These are phyloP conservation scores for Drosophila micromelanica DNA, from an alignment of 1,140 invertebrate species.

Conservation along the genomic window DNA sequence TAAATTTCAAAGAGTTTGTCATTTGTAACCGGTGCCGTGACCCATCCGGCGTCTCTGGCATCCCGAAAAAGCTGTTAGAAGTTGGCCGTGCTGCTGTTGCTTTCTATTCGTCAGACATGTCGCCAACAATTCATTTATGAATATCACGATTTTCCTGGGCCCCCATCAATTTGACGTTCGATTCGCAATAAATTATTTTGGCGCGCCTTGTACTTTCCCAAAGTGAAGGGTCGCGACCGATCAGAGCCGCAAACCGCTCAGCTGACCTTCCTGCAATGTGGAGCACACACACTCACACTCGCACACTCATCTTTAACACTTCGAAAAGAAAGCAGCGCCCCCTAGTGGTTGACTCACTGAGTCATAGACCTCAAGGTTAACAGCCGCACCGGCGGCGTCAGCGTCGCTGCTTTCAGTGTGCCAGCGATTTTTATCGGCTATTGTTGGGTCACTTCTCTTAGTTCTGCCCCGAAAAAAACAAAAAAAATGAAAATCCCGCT, in stretches of 20 bases:
- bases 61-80: slow-evolving; percentile 9
- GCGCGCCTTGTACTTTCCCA: slow-evolving; percentile 67
- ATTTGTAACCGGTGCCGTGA: slow-evolving; percentile 71
- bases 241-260: slow-evolving; percentile 9
- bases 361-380: slow-evolving; percentile 83
- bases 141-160: slow-evolving; percentile 61
- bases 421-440: slow-evolving; percentile 71
- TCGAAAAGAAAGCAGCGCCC: slow-evolving; percentile 66
- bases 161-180: slow-evolving; percentile 53
- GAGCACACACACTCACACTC: slow-evolving; percentile 43
- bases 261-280: slow-evolving; percentile 68
- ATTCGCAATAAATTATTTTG: slow-evolving; percentile 75
- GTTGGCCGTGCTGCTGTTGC: slow-evolving; percentile 22
- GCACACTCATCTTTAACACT: slow-evolving; percentile 49
- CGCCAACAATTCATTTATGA: slow-evolving; percentile 81
- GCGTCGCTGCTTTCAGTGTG: slow-evolving; percentile 47
- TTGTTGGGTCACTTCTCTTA: slow-evolving; percentile 49
- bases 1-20: slow-evolving; percentile 76
- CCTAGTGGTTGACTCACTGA: slow-evolving; percentile 52
- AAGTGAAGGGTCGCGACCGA: slow-evolving; percentile 66
- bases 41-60: slow-evolving; percentile 53
- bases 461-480: slow-evolving; percentile 3
- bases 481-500: background rate
- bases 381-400: slow-evolving; percentile 55
- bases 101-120: slow-evolving; percentile 63